Evolutionary conservation across 2,797 vertebrate species (phyloP).

Genomic region (Chelonia mydas): DNA sequence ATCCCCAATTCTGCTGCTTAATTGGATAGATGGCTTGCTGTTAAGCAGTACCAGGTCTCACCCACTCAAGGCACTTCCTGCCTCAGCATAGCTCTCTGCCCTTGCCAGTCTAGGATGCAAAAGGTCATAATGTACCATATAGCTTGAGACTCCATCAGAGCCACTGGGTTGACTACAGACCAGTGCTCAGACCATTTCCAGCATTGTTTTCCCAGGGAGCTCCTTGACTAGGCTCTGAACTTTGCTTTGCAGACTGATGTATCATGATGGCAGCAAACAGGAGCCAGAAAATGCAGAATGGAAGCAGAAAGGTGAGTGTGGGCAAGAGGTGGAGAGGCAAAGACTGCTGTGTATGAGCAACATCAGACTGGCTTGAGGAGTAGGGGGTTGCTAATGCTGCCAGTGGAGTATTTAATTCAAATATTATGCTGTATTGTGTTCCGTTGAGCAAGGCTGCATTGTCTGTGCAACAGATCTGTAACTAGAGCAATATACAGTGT

Average conservation of each 20-base stretch:
- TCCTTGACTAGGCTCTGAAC: background rate
- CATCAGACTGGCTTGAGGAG: accelerated
- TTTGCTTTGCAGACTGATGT: slow-evolving; percentile 64
- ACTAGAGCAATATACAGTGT: background rate
- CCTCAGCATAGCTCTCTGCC: background rate
- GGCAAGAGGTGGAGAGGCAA: background rate
- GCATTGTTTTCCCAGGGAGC: background rate
- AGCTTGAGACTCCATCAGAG: background rate
- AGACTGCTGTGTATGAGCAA: background rate
- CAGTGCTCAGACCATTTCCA: background rate
- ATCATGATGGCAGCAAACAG: slow-evolving; percentile 65
- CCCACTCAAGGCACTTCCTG: background rate
- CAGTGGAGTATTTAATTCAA: accelerated
- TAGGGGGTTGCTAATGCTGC: background rate
- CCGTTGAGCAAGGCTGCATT: background rate
- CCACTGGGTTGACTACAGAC: background rate
- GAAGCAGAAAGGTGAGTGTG: slow-evolving; percentile 71
- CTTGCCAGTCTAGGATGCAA: accelerated
- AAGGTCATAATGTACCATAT: background rate
- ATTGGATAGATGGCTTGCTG: background rate
- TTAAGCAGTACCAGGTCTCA: background rate
- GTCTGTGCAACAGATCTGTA: background rate
- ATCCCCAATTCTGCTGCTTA: background rate
- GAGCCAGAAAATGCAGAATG: slow-evolving; percentile 63
- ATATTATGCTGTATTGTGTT: accelerated